Evolutionary conservation across 92 coral and sea anemone genomes (phyloP), one percentile per base, ranked within the genome.

Genomic region (Micromussa lordhowensis): DNA sequence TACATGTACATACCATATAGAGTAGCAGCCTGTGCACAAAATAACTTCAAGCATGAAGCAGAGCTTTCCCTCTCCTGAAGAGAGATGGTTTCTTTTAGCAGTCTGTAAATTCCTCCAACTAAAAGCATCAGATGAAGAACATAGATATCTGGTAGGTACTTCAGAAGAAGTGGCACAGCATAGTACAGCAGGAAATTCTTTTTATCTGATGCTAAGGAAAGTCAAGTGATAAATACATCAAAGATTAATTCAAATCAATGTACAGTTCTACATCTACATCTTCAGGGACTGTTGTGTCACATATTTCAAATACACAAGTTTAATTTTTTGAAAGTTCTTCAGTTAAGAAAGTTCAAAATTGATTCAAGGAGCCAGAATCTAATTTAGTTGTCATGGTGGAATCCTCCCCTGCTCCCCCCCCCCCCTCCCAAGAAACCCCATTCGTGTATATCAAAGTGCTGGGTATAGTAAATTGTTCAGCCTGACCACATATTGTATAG

Each of bases 1-100:
- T n/a, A n/a, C n/a, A n/a, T n/a, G n/a, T n/a, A n/a, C n/a, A n/a
- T 87, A 87, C 90, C 90, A 69, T 79, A 80, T 32, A 87, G 90
- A 48, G 81, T 32, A 64, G 90, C 32, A 19, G 71, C 90, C 32
- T 87, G 78, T 24, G 90, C 90, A 79, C 86, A 72, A 82, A 81
- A 88, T 32, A 88, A 64, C 86, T 88, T 81, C 26, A 88, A n/a
- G 68, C 26, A 88, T 30, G 87, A 74, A 57, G 72, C 73, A 81
- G 87, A 58, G 55, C 69, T 82, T 19, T 81, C 91, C 38, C 91
- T 88, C 3, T 88, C 91, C 2, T 81, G 55, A 55, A 54, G 22
- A 34, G 78, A 75, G 76, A 88, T 88, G 53, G 86, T 11, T 32
- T 58, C 78, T 49, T 81, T 88, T 44, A 88, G 51, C 49, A 88